Base-by-base conservation (phyloP, 2,888 invertebrate species). In the Papilio gigon region DNA sequence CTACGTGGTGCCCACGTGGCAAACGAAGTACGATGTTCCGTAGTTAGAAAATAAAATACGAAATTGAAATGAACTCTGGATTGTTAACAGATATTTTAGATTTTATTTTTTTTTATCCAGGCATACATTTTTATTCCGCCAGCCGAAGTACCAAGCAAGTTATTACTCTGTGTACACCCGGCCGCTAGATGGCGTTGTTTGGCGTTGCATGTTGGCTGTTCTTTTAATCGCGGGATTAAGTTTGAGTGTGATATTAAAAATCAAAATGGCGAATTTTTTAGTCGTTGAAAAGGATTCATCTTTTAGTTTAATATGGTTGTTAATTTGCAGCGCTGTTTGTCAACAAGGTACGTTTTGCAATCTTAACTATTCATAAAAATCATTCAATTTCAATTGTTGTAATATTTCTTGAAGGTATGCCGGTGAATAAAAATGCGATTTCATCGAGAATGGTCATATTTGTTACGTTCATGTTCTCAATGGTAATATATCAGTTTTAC, bases 401-500 rank as follows among this genome's bases (percentile, higher is more conserved):
- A 42, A 17, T 42, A 42, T n/a, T 2, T 4, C 4, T 42, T 30
- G n/a, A 35, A 94, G 94, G 93, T 56, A 81, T 86, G 70, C 76
- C 82, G 5, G 81, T 92, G n/a, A 80, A 83, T 17, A 86, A 89
- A 42, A 82, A 80, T 35, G 83, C 92, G 0, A 83, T 89, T 25
- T 92, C 94, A 0, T 88, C 93, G 2, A 93, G 93, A 70, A 83
- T 93, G 53, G 84, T 93, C 27, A 85, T 93, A 3, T 87, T 94
- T 64, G 88, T 90, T 1, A 90, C 92, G 1, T 88, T 94, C 58
- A 64, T 94, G 1, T 94, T 94, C 79, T 89, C 94, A 0, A 88
- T 95, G 71, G 89, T 93, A 20, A 84, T 95, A 56, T 95, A 94
- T 80, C 95, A 95, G 78, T 95, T 94, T 80, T 95, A 95, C 80